These are phyloP conservation scores for Amphiprion ocellaris DNA, from an alignment of 2,113 vertebrate genomes.

Conservation along the genomic window DNA sequence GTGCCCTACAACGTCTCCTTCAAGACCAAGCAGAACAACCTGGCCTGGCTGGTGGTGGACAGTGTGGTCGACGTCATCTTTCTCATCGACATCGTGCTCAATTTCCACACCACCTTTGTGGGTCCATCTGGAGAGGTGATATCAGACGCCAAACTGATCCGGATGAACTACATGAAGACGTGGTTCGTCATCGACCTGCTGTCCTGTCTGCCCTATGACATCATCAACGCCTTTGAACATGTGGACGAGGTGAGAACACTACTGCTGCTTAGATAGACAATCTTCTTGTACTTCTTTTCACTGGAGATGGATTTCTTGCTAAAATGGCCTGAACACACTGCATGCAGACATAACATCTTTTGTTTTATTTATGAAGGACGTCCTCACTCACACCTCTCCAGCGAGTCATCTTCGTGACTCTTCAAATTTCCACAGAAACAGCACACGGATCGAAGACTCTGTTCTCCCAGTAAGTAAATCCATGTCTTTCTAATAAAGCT, in stretches of 20 bases:
- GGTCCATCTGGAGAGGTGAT: slow-evolving; percentile 96
- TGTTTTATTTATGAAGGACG: slow-evolving; percentile 69
- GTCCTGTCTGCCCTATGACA: slow-evolving; percentile 98
- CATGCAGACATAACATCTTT: not conserved
- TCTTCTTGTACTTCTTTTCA: not conserved
- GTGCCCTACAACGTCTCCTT: slow-evolving; percentile 99
- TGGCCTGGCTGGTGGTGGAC: slow-evolving; percentile 97
- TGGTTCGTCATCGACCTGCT: slow-evolving; percentile 99
- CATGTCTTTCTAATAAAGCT: slow-evolving; percentile 2
- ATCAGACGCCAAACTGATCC: slow-evolving; percentile 95
- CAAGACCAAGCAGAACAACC: slow-evolving; percentile 96
- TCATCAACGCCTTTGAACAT: slow-evolving; percentile 98
- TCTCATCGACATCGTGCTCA: slow-evolving; percentile 96
- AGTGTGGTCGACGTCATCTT: slow-evolving; percentile 99
- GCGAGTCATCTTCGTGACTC: slow-evolving; percentile 73
- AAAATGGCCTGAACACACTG: not conserved
- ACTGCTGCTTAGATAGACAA: not conserved
- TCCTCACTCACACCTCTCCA: slow-evolving; percentile 60
- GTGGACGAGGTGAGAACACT: slow-evolving; percentile 91
- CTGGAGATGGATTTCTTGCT: not conserved
- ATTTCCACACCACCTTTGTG: slow-evolving; percentile 98
- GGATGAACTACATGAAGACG: slow-evolving; percentile 99
- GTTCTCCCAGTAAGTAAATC: slow-evolving; percentile 79
- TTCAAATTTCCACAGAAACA: slow-evolving; percentile 78
- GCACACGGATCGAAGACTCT: slow-evolving; percentile 81